Evolutionary conservation across 92 coral and sea anemone species (phyloP).

Genomic region (Heliopora coerulea): DNA sequence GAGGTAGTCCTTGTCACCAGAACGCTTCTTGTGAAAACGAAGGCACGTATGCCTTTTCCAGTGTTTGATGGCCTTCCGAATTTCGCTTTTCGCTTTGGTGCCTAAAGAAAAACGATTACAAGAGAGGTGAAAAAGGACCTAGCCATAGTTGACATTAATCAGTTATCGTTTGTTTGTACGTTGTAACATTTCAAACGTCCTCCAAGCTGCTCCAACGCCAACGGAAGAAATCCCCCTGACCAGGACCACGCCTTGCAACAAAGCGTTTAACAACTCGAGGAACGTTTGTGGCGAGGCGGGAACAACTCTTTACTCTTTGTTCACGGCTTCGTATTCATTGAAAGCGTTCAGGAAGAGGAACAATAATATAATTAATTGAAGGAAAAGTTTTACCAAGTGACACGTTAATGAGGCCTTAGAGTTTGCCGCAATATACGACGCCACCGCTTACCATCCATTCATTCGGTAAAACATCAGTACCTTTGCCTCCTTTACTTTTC

Average conservation of each 20-base stretch:
- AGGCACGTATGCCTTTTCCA: slow-evolving; percentile 92
- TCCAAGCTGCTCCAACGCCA: too few species aligned
- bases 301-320: slow-evolving; percentile 5
- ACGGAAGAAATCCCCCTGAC: not conserved
- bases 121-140: not conserved
- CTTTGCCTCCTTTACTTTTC: not conserved
- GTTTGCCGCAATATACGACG: not conserved
- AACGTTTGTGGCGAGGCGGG: slow-evolving; percentile 14
- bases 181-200: too few species aligned
- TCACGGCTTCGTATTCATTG: slow-evolving; percentile 2
- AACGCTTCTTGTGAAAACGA: slow-evolving; percentile 79
- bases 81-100: slow-evolving; percentile 66
- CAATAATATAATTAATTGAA: not conserved
- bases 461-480: not conserved
- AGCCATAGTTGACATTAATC: not conserved
- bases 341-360: slow-evolving; percentile 19
- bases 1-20: slow-evolving; percentile 80
- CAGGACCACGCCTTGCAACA: not conserved
- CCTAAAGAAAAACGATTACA: slow-evolving; percentile 34
- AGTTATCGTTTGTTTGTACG: not conserved
- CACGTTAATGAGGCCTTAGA: not conserved
- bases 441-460: not conserved
- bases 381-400: not conserved
- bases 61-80: slow-evolving; percentile 81
- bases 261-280: slow-evolving; percentile 18